These are phyloP conservation scores for Cephus rjabovi DNA, from an alignment of 2,888 invertebrate species.

Conservation along the genomic window DNA sequence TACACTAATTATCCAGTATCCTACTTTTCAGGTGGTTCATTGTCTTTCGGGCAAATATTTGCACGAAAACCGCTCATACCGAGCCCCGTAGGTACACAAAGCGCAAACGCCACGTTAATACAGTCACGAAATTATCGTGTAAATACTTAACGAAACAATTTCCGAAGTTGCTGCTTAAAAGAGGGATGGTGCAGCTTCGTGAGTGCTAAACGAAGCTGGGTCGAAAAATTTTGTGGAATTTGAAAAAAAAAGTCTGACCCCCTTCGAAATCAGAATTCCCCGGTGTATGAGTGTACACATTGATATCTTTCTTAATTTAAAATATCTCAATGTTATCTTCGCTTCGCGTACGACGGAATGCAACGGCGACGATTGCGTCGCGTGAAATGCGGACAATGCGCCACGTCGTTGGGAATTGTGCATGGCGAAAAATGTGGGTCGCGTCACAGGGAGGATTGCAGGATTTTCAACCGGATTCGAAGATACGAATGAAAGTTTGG, in stretches of 20 bases:
- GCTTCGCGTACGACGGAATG: not conserved
- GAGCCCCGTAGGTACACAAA: not conserved
- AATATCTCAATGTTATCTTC: not conserved
- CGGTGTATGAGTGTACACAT: not conserved
- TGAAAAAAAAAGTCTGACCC: not conserved
- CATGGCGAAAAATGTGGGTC: conserved; percentile 34
- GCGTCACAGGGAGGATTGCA: conserved; percentile 18
- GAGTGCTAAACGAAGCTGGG: not conserved
- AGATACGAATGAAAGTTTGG: conserved; percentile 3
- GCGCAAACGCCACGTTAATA: not conserved
- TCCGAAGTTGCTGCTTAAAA: not conserved
- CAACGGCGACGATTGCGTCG: not conserved
- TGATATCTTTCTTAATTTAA: not conserved
- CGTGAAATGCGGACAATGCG: not conserved
- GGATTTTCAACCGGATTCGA: not conserved
- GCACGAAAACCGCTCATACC: not conserved
- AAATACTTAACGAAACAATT: not conserved
- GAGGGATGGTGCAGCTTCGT: not conserved
- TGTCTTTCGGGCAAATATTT: not conserved
- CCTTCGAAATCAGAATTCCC: too few relatives aligned
- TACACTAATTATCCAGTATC: not conserved
- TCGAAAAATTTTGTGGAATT: not conserved
- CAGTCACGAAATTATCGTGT: not conserved
- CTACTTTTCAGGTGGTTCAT: not conserved
- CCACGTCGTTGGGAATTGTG: conserved; percentile 27